Percentiles rank a stretch among this genome's conserved stretches.
Evolutionary conservation across 1,140 invertebrate species (phyloP).

Genomic region (Drosophila watanabei): DNA sequence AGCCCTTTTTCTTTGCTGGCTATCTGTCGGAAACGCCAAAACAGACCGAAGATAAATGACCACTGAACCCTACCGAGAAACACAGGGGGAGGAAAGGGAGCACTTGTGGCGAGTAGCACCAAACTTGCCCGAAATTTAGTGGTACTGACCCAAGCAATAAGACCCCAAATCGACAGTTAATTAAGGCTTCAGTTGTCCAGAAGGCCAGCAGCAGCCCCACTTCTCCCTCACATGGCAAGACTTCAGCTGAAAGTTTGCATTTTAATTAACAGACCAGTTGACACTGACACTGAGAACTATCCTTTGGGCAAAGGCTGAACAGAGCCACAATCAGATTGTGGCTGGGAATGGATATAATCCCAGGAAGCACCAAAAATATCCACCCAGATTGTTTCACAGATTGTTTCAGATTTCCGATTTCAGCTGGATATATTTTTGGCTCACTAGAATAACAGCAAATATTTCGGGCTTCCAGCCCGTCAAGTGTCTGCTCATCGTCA

Average conservation of each 20-base stretch:
- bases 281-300: slow-evolving; percentile 18
- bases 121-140: slow-evolving; percentile 38
- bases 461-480: slow-evolving; percentile 15
- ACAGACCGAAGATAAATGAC: slow-evolving; percentile 59
- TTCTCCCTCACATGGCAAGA: slow-evolving; percentile 20
- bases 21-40: slow-evolving; percentile 29
- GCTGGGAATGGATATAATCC: slow-evolving; percentile 5
- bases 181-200: slow-evolving; percentile 48
- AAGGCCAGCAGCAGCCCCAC: slow-evolving; percentile 5
- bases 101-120: slow-evolving; percentile 13
- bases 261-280: slow-evolving; percentile 43
- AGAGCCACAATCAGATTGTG: slow-evolving; percentile 22
- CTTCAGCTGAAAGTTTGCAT: slow-evolving; percentile 28
- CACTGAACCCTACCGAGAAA: slow-evolving; percentile 3
- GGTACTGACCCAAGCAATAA: slow-evolving; percentile 19
- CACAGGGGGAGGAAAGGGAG: neutral
- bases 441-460: slow-evolving; percentile 11
- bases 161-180: slow-evolving; percentile 52
- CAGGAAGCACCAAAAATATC: slow-evolving; percentile 15
- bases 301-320: neutral
- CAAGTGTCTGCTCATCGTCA: slow-evolving; percentile 11
- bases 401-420: slow-evolving; percentile 21
- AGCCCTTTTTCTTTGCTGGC: slow-evolving; percentile 35
- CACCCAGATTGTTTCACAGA: slow-evolving; percentile 14
- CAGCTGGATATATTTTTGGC: slow-evolving; percentile 28